Evolutionary conservation across 1,140 invertebrate species (phyloP).

Genomic region (Drosophila azteca): DNA sequence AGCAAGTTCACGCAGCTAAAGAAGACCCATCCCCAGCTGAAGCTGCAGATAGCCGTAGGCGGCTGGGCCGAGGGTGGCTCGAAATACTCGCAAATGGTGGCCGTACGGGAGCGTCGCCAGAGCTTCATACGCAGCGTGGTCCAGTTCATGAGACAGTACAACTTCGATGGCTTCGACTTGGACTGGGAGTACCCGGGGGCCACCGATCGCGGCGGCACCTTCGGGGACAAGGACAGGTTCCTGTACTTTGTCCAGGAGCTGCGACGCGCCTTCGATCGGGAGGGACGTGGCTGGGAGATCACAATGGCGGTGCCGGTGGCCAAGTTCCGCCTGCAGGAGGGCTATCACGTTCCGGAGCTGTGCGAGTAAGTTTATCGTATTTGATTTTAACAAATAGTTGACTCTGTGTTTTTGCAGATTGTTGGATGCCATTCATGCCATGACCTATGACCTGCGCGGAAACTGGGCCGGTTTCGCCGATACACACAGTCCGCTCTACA

Average conservation of each 20-base stretch:
- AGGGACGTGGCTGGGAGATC: constrained; percentile 91
- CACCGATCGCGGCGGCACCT: constrained; percentile 92
- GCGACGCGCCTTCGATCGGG: constrained; percentile 89
- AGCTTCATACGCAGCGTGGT: constrained; percentile 91
- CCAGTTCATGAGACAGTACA: constrained; percentile 90
- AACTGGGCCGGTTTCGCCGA: constrained; percentile 96
- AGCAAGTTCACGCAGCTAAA: constrained; percentile 91
- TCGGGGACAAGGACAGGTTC: constrained; percentile 92
- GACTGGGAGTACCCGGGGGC: constrained; percentile 95
- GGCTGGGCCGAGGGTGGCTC: constrained; percentile 94
- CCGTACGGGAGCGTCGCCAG: constrained; percentile 87
- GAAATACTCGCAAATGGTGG: constrained; percentile 93
- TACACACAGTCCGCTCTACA: constrained; percentile 93
- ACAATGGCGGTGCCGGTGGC: constrained; percentile 94
- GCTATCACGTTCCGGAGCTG: constrained; percentile 94
- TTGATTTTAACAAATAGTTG: too few relatives aligned
- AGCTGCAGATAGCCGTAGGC: constrained; percentile 92
- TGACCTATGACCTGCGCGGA: constrained; percentile 95
- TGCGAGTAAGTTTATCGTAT: constrained; percentile 88
- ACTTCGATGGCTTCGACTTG: constrained; percentile 92
- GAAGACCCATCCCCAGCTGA: constrained; percentile 89
- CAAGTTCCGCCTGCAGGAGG: constrained; percentile 92
- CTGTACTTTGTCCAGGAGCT: constrained; percentile 93
- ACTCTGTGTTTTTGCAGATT: constrained; percentile 40
- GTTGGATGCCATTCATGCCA: constrained; percentile 93